phyloP scores from a whole-genome alignment of 64 coral and sea anemone species.

The Pocillopora verrucosa region DNA sequence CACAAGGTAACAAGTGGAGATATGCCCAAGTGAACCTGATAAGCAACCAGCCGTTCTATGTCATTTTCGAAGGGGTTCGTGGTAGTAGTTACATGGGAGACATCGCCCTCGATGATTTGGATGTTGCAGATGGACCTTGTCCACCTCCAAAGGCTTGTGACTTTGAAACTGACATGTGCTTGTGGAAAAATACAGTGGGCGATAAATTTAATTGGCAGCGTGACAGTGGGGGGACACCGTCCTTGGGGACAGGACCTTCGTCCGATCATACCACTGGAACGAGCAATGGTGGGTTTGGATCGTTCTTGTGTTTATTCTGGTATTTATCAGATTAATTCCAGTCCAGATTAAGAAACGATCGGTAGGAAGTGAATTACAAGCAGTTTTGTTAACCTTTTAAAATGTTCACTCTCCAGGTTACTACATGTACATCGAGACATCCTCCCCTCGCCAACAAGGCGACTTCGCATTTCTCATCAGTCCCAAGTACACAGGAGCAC shows the following conservation, averaged over 20 bases:
- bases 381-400: no score
- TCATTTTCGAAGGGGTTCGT: conserved; percentile 81
- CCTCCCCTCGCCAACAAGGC: conserved; percentile 59
- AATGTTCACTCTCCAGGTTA: conserved; percentile 41
- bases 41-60: conserved; percentile 68
- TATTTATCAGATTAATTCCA: no score
- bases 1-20: conserved; percentile 90
- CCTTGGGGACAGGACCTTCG: conserved; percentile 61
- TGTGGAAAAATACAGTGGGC: conserved; percentile 65
- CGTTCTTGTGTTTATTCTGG: background rate
- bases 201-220: conserved; percentile 92
- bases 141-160: conserved; percentile 70
- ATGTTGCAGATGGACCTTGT: conserved; percentile 80
- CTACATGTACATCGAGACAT: conserved; percentile 96
- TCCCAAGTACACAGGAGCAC: conserved; percentile 47
- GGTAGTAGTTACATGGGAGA: conserved; percentile 78
- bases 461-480: conserved; percentile 77
- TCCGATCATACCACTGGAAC: conserved; percentile 91
- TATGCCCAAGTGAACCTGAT: conserved; percentile 80
- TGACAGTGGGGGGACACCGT: conserved; percentile 87
- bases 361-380: no score
- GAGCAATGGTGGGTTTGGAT: conserved; percentile 61
- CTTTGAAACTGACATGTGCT: conserved; percentile 75
- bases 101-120: conserved; percentile 80
- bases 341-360: no score